Evolutionary conservation across 2,888 invertebrate species (phyloP), one percentile per base, ranked within the genome.

Genomic region (Volucella bombylans): DNA sequence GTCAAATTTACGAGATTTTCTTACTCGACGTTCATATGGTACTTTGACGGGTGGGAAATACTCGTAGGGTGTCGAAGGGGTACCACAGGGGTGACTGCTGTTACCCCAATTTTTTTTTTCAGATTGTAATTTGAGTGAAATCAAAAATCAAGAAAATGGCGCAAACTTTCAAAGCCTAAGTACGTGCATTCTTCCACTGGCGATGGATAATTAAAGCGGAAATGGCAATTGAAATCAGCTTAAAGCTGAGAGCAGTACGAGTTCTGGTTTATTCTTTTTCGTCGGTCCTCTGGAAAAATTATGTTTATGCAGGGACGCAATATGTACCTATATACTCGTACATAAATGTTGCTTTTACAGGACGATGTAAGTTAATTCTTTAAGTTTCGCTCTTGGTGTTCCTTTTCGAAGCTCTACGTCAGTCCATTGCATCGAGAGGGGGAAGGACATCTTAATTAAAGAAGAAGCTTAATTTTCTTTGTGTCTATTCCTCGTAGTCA

Each of bases 391-490:
- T 64, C 31, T 38, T 47, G 59, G 52, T 10, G 9, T 9, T 18
- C 39, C 64, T 47, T 14, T 65, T 49, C 39, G 38, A 18, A 61
- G n/a, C 64, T 65, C 6, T 31, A 31, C 31, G 73, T 55, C 67
- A 71, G 77, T 82, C 71, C 72, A 62, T 54, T 61, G 64, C 59
- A 47, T 47, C 52, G 39, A 64, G 68, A 49, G 49, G 47, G 57
- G 49, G 79, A 31, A 31, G 6, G 6, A 1, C 31, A 79, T 81
- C 81, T 85, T 85, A 85, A 85, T 85, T 85, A 85, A 61, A 52
- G 72, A 72, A 72, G 80, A 67, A 85, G 77, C 76, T 85, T 85
- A 85, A 85, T 81, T 85, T 81, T 85, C 81, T 85, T 85, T 85
- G 81, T 81, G 85, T 85, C 85, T 85, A 69, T 71, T 64, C 31